These are phyloP conservation scores for Apaloderma vittatum DNA, from an alignment of 2,113 vertebrate genomes.

Conservation along the genomic window DNA sequence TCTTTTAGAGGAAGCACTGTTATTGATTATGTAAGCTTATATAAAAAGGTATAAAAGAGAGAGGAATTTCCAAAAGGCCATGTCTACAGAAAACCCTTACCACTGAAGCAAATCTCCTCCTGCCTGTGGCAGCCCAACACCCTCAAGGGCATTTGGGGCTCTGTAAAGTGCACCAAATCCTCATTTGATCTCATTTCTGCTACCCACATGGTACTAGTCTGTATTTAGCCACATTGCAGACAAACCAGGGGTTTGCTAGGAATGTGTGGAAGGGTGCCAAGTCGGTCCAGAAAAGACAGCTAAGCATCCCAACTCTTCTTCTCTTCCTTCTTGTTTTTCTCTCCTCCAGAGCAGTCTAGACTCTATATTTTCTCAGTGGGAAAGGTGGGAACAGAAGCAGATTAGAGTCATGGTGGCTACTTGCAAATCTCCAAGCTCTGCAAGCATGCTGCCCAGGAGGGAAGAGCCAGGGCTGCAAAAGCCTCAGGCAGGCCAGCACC, in stretches of 20 bases:
- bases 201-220: neutral
- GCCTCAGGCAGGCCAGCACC: accelerated
- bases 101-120: neutral
- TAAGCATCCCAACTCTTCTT: neutral
- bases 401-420: accelerated
- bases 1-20: neutral
- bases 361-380: accelerated
- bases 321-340: neutral
- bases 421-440: neutral
- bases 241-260: neutral
- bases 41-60: neutral
- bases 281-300: neutral
- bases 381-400: neutral
- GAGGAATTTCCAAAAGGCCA: neutral
- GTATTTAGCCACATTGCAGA: neutral
- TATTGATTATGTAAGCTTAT: neutral
- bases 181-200: neutral
- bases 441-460: accelerated
- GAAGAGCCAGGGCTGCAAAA: neutral
- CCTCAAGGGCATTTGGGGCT: accelerated
- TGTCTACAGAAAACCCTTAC: neutral
- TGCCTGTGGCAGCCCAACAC: neutral
- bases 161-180: neutral
- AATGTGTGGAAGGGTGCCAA: neutral
- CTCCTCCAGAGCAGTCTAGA: neutral